phyloP scores from a whole-genome alignment of 1,140 invertebrate species.

The Papilio polytes region DNA sequence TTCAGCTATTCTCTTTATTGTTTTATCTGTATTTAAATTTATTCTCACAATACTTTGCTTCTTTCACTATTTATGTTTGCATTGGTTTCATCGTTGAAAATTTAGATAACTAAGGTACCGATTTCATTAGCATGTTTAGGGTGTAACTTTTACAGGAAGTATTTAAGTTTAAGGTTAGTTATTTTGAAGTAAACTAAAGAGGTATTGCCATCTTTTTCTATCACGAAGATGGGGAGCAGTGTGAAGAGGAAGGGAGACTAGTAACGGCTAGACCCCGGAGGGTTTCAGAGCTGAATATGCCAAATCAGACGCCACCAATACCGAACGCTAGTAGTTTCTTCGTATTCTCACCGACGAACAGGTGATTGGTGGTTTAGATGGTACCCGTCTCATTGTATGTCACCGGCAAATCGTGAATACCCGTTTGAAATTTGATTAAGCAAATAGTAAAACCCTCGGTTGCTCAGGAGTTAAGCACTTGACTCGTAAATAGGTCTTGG shows the following conservation, averaged over 20 bases:
- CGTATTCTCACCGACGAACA: slow-evolving; percentile 97
- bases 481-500: too few species aligned
- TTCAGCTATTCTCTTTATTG: slow-evolving; percentile 50
- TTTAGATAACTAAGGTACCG: slow-evolving; percentile 25
- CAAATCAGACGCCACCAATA: slow-evolving; percentile 96
- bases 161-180: slow-evolving; percentile 27
- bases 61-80: slow-evolving; percentile 58
- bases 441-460: background rate
- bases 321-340: slow-evolving; percentile 98
- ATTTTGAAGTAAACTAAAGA: slow-evolving; percentile 45
- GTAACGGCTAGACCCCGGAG: slow-evolving; percentile 93
- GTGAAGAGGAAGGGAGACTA: slow-evolving; percentile 86
- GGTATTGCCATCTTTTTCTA: slow-evolving; percentile 63
- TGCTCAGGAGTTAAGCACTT: too few species aligned
- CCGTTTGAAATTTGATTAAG: slow-evolving; percentile 50
- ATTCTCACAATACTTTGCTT: slow-evolving; percentile 51
- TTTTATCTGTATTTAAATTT: slow-evolving; percentile 44
- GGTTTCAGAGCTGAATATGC: slow-evolving; percentile 95
- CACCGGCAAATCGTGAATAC: slow-evolving; percentile 63
- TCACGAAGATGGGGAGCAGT: slow-evolving; percentile 77
- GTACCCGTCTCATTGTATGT: slow-evolving; percentile 78
- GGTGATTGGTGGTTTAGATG: slow-evolving; percentile 85
- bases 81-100: slow-evolving; percentile 32
- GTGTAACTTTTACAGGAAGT: slow-evolving; percentile 30
- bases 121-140: slow-evolving; percentile 51